Evolutionary conservation across 92 coral and sea anemone species (phyloP).

Genomic region (Epizoanthus illoricatus): DNA sequence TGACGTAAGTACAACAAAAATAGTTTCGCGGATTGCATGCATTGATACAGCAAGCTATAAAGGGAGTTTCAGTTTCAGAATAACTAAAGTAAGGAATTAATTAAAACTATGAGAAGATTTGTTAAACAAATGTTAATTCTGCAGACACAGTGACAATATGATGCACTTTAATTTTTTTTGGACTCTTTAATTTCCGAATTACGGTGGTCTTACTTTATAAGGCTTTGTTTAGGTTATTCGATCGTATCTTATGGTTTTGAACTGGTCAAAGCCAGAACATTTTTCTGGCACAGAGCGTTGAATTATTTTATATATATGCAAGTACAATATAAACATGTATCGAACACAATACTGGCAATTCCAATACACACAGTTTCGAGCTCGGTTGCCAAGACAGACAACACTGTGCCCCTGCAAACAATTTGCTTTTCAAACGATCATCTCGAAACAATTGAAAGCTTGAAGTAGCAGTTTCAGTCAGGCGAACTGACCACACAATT

Average conservation of each 20-base stretch:
- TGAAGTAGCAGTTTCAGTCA: not conserved
- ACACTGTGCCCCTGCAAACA: conserved; percentile 25
- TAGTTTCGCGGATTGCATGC: too few species aligned
- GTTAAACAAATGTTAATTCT: too few species aligned
- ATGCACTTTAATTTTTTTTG: too few species aligned
- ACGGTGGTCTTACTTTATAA: too few species aligned
- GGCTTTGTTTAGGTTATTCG: too few species aligned
- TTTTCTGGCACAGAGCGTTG: conserved; percentile 3
- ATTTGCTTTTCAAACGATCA: conserved; percentile 1
- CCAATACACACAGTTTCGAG: not conserved
- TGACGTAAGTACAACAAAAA: too few species aligned
- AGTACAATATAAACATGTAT: not conserved
- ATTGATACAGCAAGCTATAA: too few species aligned
- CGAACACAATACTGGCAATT: conserved; percentile 30
- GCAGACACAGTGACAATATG: too few species aligned
- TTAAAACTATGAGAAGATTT: too few species aligned
- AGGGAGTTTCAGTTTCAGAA: too few species aligned
- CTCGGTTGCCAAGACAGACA: conserved; percentile 36
- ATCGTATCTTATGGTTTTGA: not conserved
- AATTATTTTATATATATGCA: not conserved
- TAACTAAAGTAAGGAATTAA: too few species aligned
- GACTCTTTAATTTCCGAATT: too few species aligned
- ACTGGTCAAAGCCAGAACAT: not conserved
- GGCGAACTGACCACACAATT: not conserved
- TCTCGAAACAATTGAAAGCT: conserved; percentile 23